Conservation (phyloP, 2,113 vertebrate species). For the Morphnarchus princeps region DNA sequence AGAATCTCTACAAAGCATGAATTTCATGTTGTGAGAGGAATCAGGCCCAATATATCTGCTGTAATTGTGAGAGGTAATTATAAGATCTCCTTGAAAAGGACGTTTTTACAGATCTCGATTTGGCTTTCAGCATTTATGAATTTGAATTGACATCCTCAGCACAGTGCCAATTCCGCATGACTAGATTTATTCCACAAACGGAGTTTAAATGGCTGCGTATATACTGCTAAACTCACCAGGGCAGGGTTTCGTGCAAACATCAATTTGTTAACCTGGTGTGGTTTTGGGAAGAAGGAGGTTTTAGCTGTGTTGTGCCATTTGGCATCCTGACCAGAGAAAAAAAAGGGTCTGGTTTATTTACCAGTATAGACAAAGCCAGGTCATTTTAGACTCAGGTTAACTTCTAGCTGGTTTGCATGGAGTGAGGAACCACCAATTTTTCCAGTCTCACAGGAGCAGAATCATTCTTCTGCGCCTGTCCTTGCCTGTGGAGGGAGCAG, state of each 20-base stretch:
- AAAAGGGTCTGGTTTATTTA: neutral
- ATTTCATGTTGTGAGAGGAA: neutral
- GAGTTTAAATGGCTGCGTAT: neutral
- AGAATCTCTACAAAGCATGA: neutral
- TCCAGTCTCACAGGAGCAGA: neutral
- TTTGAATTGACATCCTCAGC: conserved; percentile 57
- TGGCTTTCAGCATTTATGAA: conserved; percentile 61
- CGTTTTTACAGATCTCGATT: conserved; percentile 47
- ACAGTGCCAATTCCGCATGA: conserved; percentile 47
- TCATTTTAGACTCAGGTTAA: neutral
- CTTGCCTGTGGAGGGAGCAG: neutral
- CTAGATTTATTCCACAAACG: conserved; percentile 17
- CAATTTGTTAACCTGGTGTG: neutral
- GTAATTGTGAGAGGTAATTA: conserved; percentile 43
- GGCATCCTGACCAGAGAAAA: neutral
- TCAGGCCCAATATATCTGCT: neutral
- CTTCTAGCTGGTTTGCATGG: neutral
- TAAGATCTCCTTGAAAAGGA: conserved; percentile 59
- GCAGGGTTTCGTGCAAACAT: neutral
- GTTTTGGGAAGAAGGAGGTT: neutral
- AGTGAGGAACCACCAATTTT: neutral
- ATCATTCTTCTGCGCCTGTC: neutral
- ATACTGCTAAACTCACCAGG: neutral
- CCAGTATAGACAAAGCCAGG: neutral
- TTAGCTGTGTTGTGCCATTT: neutral